Conservation (phyloP, 92 coral and sea anemone species). For the Paramuricea clavata region DNA sequence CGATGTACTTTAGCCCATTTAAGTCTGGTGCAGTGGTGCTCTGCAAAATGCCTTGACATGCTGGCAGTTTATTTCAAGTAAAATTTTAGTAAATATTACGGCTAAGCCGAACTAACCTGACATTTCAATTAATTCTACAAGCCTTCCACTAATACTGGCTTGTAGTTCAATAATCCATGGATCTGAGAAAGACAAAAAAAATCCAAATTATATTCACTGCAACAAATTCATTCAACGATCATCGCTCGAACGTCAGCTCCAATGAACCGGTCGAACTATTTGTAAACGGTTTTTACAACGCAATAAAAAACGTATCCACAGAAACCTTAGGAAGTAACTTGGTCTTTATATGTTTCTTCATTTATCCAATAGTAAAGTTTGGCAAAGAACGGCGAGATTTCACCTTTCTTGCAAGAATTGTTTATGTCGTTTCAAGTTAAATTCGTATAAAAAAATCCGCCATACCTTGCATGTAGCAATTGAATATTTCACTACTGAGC, state of each 20-base stretch:
- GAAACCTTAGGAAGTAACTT: constrained; percentile 32
- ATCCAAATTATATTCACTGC: constrained; percentile 33
- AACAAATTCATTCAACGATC: constrained; percentile 22
- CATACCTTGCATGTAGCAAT: constrained; percentile 49
- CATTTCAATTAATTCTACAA: constrained; percentile 41
- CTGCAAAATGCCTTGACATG: constrained; percentile 53
- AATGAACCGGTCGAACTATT: constrained; percentile 34
- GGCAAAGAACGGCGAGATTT: constrained; percentile 20
- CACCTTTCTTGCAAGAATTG: constrained; percentile 40
- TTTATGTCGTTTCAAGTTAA: constrained; percentile 49
- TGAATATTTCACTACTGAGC: constrained; percentile 34
- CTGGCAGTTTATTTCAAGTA: constrained; percentile 7
- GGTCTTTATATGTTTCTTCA: constrained; percentile 27
- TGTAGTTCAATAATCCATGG: constrained; percentile 38
- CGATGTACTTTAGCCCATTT: background rate
- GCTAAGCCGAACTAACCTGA: constrained; percentile 24
- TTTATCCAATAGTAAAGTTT: constrained; percentile 39
- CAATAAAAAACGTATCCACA: constrained; percentile 21
- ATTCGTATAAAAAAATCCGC: constrained; percentile 49
- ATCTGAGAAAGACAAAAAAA: constrained; percentile 43
- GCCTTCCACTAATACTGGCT: constrained; percentile 46
- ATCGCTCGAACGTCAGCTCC: constrained; percentile 48
- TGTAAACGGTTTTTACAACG: constrained; percentile 32
- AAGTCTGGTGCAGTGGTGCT: background rate
- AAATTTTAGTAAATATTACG: constrained; percentile 6